Evolutionary conservation across 2,888 invertebrate species (phyloP), one percentile per base, ranked within the genome.

Genomic region (Entomobrya proxima): DNA sequence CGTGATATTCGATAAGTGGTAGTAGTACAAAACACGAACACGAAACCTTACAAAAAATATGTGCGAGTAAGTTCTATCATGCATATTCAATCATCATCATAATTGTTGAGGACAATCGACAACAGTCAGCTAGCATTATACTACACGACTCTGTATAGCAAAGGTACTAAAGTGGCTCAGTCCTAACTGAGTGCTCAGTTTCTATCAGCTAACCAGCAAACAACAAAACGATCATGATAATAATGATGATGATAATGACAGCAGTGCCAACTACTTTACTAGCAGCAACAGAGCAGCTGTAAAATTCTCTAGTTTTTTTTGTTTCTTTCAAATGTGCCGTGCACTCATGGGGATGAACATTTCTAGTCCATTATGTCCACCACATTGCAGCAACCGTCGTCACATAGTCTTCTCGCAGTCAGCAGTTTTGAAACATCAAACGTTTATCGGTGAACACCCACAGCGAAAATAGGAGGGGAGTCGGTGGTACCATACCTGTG

Each of bases 381-480:
- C 21, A 52, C 37, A 69, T 1, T 35, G 24, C 24, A 40, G 27
- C 47, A 47, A 67, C 37, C 69, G 35, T 37, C 37, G 24, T 40
- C 69, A 24, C n/a, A 37, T 15, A 2, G 13, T 47, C 30, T 32
- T n/a, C n/a, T 40, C 64, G 40, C 58, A 77, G 40, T 77, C 69
- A 72, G 69, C 76, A 83, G 52, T 77, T 77, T 69, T 77, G 15
- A 77, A 84, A 77, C 58, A 78, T 58, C 76, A 83, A 83, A 32
- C 21, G 40, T 75, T 84, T 84, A 78, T 72, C 85, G 74, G 79
- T 79, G 85, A 79, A 85, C 85, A 85, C 85, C 85, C 85, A 85
- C 85, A 61, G 85, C 40, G 85, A 72, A 85, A 24, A 72, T 13
- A 67, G 50, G 40, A 76, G 77, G 77, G 78, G 78, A 84, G 47